Percentiles rank a stretch among this genome's conserved stretches.
Conservation (phyloP, 2,888 invertebrate species). For the Acanthopleura granulata region DNA sequence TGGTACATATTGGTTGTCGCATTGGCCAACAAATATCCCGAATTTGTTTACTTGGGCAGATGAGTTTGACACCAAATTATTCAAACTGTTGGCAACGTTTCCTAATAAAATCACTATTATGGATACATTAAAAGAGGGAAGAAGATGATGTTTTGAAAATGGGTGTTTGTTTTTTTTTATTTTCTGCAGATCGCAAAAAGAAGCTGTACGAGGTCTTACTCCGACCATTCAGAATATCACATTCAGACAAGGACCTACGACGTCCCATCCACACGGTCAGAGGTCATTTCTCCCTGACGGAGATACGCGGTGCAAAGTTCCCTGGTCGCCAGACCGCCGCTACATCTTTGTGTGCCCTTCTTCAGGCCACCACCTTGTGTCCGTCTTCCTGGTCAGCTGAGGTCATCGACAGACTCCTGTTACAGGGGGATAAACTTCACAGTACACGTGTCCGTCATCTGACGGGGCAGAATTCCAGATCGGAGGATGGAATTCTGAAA, state of each 20-base stretch:
- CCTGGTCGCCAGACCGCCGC: neutral
- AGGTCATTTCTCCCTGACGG: conserved; percentile 10
- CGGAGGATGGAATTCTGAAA: neutral
- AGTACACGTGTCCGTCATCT: neutral
- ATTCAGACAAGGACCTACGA: neutral
- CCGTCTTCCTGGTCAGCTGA: conserved; percentile 5
- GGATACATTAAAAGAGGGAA: too few relatives aligned
- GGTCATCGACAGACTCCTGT: neutral
- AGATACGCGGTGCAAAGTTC: neutral
- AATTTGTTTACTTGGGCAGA: too few relatives aligned
- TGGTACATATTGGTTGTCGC: too few relatives aligned
- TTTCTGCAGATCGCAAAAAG: neutral
- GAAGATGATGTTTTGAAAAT: too few relatives aligned
- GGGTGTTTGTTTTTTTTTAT: neutral
- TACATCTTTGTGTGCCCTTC: conserved; percentile 4
- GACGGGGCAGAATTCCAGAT: neutral
- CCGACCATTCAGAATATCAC: neutral
- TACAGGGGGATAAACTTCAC: neutral
- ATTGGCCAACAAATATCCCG: too few relatives aligned
- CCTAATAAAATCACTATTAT: too few relatives aligned
- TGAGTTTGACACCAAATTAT: too few relatives aligned
- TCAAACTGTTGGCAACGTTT: too few relatives aligned
- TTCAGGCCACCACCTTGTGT: neutral
- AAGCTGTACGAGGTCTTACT: neutral
- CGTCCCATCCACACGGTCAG: neutral